Conservation (phyloP, 2,797 vertebrate species). For the Neosalanx taihuensis region DNA sequence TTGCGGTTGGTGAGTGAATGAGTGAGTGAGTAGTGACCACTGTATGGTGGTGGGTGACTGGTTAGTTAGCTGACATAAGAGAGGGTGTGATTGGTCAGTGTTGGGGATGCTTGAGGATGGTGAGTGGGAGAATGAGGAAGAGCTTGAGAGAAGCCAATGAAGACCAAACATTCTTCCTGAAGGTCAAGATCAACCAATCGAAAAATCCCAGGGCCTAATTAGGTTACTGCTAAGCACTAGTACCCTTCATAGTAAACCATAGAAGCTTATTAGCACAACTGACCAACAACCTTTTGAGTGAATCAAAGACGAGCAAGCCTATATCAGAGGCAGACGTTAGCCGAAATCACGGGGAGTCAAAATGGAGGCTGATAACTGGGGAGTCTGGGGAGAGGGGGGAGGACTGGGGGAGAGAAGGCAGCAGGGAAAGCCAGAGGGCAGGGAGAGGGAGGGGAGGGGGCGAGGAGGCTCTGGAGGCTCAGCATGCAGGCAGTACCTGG, state of each 20-base stretch:
- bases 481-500: slow-evolving; percentile 92
- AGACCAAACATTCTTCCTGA: not conserved
- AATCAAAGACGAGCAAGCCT: slow-evolving; percentile 52
- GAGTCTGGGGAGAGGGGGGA: slow-evolving; percentile 43
- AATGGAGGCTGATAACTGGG: slow-evolving; percentile 41
- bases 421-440: slow-evolving; percentile 54
- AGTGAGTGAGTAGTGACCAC: not conserved
- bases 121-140: slow-evolving; percentile 12
- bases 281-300: slow-evolving; percentile 2
- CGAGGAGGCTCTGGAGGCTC: slow-evolving; percentile 49
- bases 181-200: not conserved
- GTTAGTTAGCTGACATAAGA: slow-evolving; percentile 40
- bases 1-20: slow-evolving; percentile 25
- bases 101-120: slow-evolving; percentile 34
- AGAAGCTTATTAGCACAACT: slow-evolving; percentile 8
- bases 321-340: slow-evolving; percentile 35
- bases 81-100: slow-evolving; percentile 18
- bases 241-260: not conserved
- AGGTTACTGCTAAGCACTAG: slow-evolving; percentile 2
- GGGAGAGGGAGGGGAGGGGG: slow-evolving; percentile 24
- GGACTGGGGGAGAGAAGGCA: slow-evolving; percentile 27
- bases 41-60: slow-evolving; percentile 11
- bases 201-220: slow-evolving; percentile 4
- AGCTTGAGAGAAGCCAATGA: not conserved
- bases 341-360: slow-evolving; percentile 38